Conservation (phyloP, 2,797 vertebrate genomes). For the Holocentrus rufus region DNA sequence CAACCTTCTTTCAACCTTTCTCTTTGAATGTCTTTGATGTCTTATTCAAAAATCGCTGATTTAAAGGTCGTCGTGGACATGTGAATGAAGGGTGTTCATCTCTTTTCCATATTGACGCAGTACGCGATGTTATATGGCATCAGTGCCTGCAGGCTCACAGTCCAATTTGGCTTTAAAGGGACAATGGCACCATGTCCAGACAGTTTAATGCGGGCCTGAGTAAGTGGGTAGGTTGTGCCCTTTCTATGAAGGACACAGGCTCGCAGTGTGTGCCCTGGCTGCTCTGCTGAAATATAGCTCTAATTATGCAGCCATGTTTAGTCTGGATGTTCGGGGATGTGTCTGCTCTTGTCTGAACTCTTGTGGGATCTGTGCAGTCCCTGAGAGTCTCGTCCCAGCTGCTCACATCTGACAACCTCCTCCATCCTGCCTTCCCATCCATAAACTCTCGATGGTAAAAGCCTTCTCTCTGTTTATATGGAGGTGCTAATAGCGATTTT, state of each 20-base stretch:
- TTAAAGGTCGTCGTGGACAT: constrained; percentile 3
- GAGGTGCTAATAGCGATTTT: constrained; percentile 67
- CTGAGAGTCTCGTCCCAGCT: constrained; percentile 53
- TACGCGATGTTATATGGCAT: neutral
- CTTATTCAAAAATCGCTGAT: neutral
- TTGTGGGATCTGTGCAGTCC: constrained; percentile 50
- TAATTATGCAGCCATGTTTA: constrained; percentile 77
- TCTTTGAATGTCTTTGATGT: neutral
- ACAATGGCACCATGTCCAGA: constrained; percentile 35
- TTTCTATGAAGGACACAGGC: constrained; percentile 56
- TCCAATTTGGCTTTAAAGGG: constrained; percentile 39
- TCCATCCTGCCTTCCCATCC: constrained; percentile 34
- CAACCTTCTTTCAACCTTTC: constrained; percentile 8
- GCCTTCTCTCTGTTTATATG: constrained; percentile 62
- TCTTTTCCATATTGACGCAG: neutral
- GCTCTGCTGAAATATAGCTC: constrained; percentile 69
- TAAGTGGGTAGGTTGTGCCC: constrained; percentile 50
- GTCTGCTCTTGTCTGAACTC: constrained; percentile 73
- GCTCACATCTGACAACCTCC: constrained; percentile 56
- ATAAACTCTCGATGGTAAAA: constrained; percentile 67
- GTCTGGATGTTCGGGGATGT: constrained; percentile 72
- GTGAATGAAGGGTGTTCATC: neutral
- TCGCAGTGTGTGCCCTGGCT: constrained; percentile 45
- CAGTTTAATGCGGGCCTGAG: constrained; percentile 55
- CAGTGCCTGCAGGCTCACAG: constrained; percentile 1